Base-by-base conservation (phyloP, 1,140 invertebrate species). In the Cotesia glomerata region DNA sequence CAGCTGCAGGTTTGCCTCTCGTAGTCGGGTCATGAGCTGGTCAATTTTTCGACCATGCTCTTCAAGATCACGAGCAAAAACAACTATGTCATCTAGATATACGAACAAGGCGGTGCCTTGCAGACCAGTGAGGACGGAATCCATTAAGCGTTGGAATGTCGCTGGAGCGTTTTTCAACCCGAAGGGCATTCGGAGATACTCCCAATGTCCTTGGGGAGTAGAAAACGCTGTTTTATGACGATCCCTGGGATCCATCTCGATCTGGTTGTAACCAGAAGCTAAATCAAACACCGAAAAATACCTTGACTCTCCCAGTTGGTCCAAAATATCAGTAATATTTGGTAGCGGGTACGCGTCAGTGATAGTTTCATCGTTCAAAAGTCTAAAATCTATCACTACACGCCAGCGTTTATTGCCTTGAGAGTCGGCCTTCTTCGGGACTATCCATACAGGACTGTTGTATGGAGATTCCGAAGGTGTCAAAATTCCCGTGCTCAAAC, bases 331-430 rank as follows among this genome's bases (percentile, higher is more conserved):
- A n/a, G n/a, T n/a, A n/a, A n/a, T n/a, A n/a, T n/a, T n/a, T n/a
- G 11, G 51, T 66, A 8, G 49, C 39, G 16, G 63, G 18, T 49
- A 66, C 5, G 63, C 63, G 18, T 66, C 63, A 35, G 32, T 51
- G n/a, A 66, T 52, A 9, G 36, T 52, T 18, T 66, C 16, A 4
- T 66, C 63, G 16, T 66, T 66, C n/a, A 66, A 9, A 5, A 49
- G 14, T 66, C 45, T 49, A 26, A 18, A 66, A 39, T 66, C 63
- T 8, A 66, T 45, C 3, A 66, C 63, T 4, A 66, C 5, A 14
- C 63, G 63, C 63, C 63, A 66, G 9, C 16, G n/a, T 32, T 66
- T 51, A 52, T 66, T 66, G 18, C 63, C 63, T 14, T 66, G 39
- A 7, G 45, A 66, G 18, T 66, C 63, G 4, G 63, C 39, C 16